A percentile compares a stretch with the other conserved stretches of the same genome.
Conservation (phyloP, 2,113 vertebrate genomes). For the Phasianus colchicus region DNA sequence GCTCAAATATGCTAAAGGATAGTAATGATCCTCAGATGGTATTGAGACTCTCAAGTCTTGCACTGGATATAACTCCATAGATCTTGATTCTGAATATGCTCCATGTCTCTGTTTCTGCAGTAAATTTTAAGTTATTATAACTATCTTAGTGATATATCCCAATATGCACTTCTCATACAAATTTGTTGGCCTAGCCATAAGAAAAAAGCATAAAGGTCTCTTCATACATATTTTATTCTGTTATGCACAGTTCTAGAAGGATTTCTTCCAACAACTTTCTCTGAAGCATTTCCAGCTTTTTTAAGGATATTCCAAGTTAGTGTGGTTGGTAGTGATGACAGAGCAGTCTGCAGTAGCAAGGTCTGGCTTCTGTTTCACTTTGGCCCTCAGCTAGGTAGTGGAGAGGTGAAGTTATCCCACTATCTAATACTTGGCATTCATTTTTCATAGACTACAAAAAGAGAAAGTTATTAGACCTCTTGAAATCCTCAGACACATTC, state of each 20-base stretch:
- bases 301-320: background rate
- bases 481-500: background rate
- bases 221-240: background rate
- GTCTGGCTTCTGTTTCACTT: background rate
- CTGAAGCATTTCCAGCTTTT: background rate
- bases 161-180: background rate
- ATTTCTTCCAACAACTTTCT: background rate
- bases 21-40: background rate
- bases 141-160: background rate
- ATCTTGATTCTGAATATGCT: background rate
- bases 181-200: background rate
- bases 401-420: background rate
- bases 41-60: background rate
- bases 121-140: background rate
- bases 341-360: background rate
- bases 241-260: background rate
- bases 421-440: background rate
- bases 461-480: background rate
- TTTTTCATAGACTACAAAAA: background rate
- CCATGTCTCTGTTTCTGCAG: background rate
- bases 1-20: background rate
- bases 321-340: background rate
- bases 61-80: background rate
- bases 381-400: background rate
- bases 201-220: background rate